Percentiles rank a stretch among this genome's conserved stretches.
phyloP scores from a whole-genome alignment of 2,888 invertebrate species.

The Drosophila testacea region DNA sequence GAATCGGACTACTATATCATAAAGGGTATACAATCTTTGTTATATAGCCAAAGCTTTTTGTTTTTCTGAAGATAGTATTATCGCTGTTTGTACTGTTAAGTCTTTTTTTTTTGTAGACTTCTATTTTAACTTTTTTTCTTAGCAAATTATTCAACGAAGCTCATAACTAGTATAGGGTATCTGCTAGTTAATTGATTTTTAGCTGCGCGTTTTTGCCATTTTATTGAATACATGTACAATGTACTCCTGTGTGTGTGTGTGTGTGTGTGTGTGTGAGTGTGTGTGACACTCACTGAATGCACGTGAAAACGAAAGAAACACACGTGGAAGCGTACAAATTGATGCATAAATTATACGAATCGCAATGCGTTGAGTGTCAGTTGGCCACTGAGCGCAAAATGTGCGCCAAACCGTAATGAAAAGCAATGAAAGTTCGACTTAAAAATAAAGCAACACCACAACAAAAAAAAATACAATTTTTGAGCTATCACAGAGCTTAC shows the following conservation, averaged over 20 bases:
- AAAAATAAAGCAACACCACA: conserved; percentile 27
- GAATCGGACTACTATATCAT: too few relatives aligned
- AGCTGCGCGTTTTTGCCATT: conserved; percentile 35
- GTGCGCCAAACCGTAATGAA: conserved; percentile 57
- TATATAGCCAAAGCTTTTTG: too few relatives aligned
- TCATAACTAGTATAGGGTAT: conserved; percentile 3
- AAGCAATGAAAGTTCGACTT: conserved; percentile 58
- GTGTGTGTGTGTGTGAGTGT: conserved; percentile 6
- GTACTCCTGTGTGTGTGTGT: conserved; percentile 5
- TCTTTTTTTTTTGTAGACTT: too few relatives aligned
- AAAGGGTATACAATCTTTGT: too few relatives aligned
- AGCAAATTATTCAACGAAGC: too few relatives aligned
- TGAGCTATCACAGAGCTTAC: not conserved
- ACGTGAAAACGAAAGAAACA: conserved; percentile 16
- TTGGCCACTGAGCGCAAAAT: conserved; percentile 62
- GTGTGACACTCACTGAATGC: conserved; percentile 11
- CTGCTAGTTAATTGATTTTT: conserved; percentile 10
- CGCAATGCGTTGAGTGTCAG: conserved; percentile 77
- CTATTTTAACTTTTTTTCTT: too few relatives aligned
- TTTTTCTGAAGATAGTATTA: too few relatives aligned
- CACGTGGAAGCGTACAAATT: conserved; percentile 52
- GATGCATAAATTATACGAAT: conserved; percentile 72
- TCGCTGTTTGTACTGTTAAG: not conserved
- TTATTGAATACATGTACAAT: conserved; percentile 48
- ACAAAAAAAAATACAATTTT: not conserved